Base-by-base conservation (phyloP, 1,140 invertebrate genomes). In the Ptiloglossa arizonensis region DNA sequence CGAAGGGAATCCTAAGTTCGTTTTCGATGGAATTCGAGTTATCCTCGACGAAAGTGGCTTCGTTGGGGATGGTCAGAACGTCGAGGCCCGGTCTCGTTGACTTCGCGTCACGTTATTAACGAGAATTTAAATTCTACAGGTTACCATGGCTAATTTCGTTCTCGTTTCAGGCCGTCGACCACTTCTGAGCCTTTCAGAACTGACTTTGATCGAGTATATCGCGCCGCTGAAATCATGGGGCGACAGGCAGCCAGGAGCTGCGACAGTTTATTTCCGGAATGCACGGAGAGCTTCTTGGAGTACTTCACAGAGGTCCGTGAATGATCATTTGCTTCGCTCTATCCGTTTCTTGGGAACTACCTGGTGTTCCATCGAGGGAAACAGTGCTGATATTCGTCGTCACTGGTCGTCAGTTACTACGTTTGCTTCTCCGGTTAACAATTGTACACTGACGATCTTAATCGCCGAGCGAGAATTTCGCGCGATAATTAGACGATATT, bases 201-300 rank as follows among this genome's bases (percentile, higher is more conserved):
- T 3, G 91, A 94, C 54, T 93, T 92, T 1, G 94, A 96, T 88
- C 95, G 95, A 80, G 95, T 96, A 80, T 96, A 96, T 89, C 94
- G 94, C 71, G 94, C 95, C n/a, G 96, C 96, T 0, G 96, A 96
- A 89, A 90, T 93, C 68, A 83, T 95, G 9, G 96, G 96, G 0
- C 88, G 83, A 77, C 92, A 92, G 63, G 89, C 90, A 22, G 92
- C 91, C 0, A 90, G 88, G 2, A 91, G 94, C 76, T 96, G 95
- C 80, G 93, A 94, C 72, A 87, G 89, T 8, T 87, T 95, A 41
- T 96, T 95, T 88, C 93, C 95, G 4, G 95, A 96, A 80, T 96
- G 96, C 87, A 88, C 93, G 57, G 91, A 90, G 1, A 95, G 94
- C 22, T 89, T 95, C 29, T 85, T 96, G 69, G 94, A 94, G 54